These are phyloP conservation scores for Riparia riparia DNA, from an alignment of 2,113 vertebrate genomes.

Conservation along the genomic window DNA sequence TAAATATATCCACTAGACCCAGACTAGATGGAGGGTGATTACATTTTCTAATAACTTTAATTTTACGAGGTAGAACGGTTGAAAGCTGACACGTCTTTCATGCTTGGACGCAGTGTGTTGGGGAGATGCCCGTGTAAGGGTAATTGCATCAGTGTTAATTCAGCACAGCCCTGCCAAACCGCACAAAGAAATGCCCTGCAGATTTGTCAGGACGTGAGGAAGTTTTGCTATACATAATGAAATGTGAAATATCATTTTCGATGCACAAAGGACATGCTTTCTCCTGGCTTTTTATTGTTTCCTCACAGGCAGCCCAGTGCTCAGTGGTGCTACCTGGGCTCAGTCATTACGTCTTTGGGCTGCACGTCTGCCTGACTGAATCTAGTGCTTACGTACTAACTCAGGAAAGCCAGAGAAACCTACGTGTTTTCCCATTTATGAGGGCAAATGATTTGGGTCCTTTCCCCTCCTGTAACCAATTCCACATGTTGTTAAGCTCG, in stretches of 20 bases:
- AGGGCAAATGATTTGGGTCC: neutral
- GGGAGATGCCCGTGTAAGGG: neutral
- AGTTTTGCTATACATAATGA: conserved; percentile 6
- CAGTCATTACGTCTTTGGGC: fast-evolving
- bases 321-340: neutral
- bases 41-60: conserved; percentile 38
- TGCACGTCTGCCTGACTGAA: fast-evolving
- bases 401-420: neutral
- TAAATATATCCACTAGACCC: neutral
- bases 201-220: neutral
- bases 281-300: neutral
- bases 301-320: neutral
- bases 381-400: fast-evolving
- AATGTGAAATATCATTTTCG: neutral
- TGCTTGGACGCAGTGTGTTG: neutral
- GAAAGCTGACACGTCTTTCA: conserved; percentile 2
- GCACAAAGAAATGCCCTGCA: neutral
- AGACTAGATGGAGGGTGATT: neutral
- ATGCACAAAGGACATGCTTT: neutral
- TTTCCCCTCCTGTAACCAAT: neutral
- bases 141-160: neutral
- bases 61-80: conserved; percentile 6
- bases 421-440: neutral
- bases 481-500: neutral
- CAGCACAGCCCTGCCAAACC: neutral